Evolutionary conservation across 2,113 vertebrate genomes (phyloP).

Genomic region (Peucedramus taeniatus): DNA sequence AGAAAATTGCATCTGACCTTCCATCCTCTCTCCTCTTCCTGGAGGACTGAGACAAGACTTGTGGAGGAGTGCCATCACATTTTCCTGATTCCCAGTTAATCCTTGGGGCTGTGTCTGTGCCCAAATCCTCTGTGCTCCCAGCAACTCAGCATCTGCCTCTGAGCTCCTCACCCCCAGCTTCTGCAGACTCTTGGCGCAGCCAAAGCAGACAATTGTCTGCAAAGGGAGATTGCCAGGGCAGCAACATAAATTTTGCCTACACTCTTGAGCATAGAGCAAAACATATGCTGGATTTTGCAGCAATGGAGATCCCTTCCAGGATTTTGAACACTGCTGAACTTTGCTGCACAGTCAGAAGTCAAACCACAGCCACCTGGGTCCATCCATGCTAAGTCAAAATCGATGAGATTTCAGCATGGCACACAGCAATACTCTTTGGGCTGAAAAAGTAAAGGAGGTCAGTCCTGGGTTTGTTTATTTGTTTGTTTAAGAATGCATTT

Average conservation of each 20-base stretch:
- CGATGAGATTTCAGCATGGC: neutral
- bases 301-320: neutral
- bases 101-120: neutral
- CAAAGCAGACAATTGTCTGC: neutral
- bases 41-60: neutral
- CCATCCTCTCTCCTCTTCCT: neutral
- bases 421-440: neutral
- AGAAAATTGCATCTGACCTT: neutral
- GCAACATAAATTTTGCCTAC: neutral
- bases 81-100: neutral
- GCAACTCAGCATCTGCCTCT: neutral
- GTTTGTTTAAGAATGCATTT: neutral
- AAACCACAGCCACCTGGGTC: neutral
- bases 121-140: neutral
- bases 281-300: neutral
- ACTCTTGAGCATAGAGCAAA: neutral
- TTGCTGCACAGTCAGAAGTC: neutral
- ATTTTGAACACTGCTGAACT: neutral
- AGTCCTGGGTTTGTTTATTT: neutral
- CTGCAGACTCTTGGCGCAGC: neutral
- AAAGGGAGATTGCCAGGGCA: neutral
- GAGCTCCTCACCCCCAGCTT: neutral
- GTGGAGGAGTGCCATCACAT: neutral
- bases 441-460: neutral
- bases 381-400: neutral